Conservation (phyloP, 1,140 invertebrate species). For the Periplaneta americana region DNA sequence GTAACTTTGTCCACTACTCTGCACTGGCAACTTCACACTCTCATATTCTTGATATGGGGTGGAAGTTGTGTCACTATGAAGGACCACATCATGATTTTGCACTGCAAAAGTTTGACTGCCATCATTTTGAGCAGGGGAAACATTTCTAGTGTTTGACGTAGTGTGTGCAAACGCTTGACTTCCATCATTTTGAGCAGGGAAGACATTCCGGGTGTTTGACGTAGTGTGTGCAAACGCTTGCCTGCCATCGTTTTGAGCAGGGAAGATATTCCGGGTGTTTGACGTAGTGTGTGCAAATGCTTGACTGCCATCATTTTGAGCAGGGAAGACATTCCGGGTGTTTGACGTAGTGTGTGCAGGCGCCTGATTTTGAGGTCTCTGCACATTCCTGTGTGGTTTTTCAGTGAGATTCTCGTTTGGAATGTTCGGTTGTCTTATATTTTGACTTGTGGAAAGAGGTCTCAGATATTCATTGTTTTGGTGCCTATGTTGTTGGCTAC, state of each 20-base stretch:
- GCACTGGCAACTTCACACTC: not conserved
- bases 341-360: not conserved
- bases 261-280: too few relatives aligned
- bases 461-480: not conserved
- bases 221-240: not conserved
- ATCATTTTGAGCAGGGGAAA: not conserved
- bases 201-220: not conserved
- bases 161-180: not conserved
- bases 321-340: not conserved
- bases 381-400: not conserved
- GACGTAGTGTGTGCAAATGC: too few relatives aligned
- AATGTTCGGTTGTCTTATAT: not conserved
- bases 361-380: not conserved
- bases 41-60: not conserved
- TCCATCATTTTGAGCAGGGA: too few relatives aligned
- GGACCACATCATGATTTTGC: not conserved
- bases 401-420: not conserved
- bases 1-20: too few relatives aligned
- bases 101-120: not conserved
- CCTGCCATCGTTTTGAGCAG: not conserved
- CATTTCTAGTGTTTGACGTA: not conserved
- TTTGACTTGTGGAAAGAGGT: not conserved
- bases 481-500: too few relatives aligned
- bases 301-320: not conserved
- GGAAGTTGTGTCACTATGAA: not conserved